Percentiles rank a stretch among this genome's conserved stretches.
phyloP scores from a whole-genome alignment of 2,113 vertebrate species.

The Apteryx mantelli region DNA sequence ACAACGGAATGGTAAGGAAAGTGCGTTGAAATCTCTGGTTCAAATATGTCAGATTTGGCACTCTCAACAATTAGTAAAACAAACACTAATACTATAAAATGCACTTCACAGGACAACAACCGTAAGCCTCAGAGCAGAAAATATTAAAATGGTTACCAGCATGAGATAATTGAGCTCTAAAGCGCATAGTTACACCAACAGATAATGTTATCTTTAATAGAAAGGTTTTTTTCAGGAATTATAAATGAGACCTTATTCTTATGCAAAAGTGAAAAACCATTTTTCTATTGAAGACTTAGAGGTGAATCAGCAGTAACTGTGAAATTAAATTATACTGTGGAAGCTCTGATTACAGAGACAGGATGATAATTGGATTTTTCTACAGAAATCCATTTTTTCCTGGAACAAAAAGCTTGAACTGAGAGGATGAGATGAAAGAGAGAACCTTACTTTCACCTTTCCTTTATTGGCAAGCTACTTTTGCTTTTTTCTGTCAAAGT shows the following conservation, averaged over 20 bases:
- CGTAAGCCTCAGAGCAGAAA: neutral
- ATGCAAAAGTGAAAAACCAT: neutral
- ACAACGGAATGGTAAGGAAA: neutral
- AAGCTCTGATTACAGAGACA: neutral
- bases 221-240: neutral
- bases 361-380: slow-evolving; percentile 18
- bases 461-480: neutral
- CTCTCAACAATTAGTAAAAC: neutral
- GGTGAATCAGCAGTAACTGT: neutral
- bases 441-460: neutral
- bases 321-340: neutral
- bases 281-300: neutral
- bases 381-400: neutral
- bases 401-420: neutral
- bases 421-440: neutral
- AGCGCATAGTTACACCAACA: neutral
- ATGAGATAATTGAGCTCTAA: neutral
- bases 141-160: neutral
- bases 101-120: neutral
- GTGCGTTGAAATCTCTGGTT: neutral
- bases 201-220: too few species aligned
- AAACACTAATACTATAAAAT: neutral
- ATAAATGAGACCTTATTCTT: neutral
- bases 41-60: neutral
- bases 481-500: neutral